These are phyloP conservation scores for Ophonus ardosiacus DNA, from an alignment of 2,888 invertebrate genomes.

Conservation along the genomic window DNA sequence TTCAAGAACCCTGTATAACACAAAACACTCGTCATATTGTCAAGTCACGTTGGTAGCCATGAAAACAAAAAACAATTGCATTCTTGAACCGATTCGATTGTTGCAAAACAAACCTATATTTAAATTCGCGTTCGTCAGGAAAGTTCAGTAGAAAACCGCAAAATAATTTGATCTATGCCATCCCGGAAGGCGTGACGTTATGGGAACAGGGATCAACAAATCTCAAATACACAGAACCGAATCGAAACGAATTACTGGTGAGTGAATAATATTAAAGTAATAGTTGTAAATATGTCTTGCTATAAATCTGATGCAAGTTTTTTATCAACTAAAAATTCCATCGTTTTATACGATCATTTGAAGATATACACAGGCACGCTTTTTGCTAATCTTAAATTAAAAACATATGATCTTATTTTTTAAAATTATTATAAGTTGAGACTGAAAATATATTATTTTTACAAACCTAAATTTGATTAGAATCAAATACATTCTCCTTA, in stretches of 20 bases:
- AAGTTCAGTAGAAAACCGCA: constrained; percentile 34
- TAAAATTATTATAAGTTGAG: too few relatives aligned
- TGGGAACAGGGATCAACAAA: not conserved
- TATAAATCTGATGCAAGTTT: too few relatives aligned
- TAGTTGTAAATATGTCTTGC: too few relatives aligned
- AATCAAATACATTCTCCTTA: too few relatives aligned
- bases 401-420: too few relatives aligned
- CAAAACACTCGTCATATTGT: constrained; percentile 13
- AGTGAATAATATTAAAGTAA: too few relatives aligned
- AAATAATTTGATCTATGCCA: constrained; percentile 6
- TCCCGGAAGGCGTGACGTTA: constrained; percentile 41
- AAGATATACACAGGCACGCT: too few relatives aligned
- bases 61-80: constrained; percentile 39
- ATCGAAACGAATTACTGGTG: not conserved
- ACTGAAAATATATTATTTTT: too few relatives aligned
- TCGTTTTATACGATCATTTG: too few relatives aligned
- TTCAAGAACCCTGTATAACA: constrained; percentile 42
- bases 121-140: constrained; percentile 29
- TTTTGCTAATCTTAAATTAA: too few relatives aligned
- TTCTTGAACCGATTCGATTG: constrained; percentile 22
- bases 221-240: not conserved
- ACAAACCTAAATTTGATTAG: too few relatives aligned
- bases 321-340: too few relatives aligned
- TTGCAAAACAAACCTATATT: constrained; percentile 39
- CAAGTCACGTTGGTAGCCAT: constrained; percentile 28